phyloP scores from a whole-genome alignment of 2,888 invertebrate genomes.

The Anagyrus pseudococci region DNA sequence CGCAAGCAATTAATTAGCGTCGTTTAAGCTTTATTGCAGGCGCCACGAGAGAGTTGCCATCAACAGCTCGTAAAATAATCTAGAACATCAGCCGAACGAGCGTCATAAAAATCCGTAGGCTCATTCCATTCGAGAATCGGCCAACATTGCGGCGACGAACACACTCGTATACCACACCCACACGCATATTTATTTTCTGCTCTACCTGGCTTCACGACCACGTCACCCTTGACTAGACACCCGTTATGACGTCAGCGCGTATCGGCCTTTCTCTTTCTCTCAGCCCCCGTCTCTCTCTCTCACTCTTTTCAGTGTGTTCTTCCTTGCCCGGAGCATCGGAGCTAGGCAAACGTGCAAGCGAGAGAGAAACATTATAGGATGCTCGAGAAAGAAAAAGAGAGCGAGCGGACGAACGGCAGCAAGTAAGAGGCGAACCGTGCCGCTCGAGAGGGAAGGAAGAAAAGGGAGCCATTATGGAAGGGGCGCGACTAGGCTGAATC shows the following conservation, averaged over 20 bases:
- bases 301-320: slow-evolving; percentile 11
- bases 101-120: slow-evolving; percentile 18
- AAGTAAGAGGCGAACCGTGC: slow-evolving; percentile 55
- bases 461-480: slow-evolving; percentile 63
- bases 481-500: slow-evolving; percentile 63
- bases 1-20: slow-evolving; percentile 3
- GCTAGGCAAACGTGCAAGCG: slow-evolving; percentile 17
- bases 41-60: slow-evolving; percentile 1
- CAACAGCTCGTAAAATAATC: slow-evolving; percentile 29
- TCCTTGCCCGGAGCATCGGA: background rate
- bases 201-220: too few relatives aligned
- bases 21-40: slow-evolving; percentile 9
- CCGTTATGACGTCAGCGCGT: slow-evolving; percentile 42
- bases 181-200: too few relatives aligned
- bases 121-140: background rate
- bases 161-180: background rate
- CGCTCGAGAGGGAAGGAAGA: slow-evolving; percentile 61
- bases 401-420: slow-evolving; percentile 39
- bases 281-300: background rate
- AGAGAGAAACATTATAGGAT: background rate
- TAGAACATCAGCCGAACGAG: background rate
- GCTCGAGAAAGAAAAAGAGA: slow-evolving; percentile 43
- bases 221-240: slow-evolving; percentile 44
- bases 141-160: background rate
- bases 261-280: background rate